A percentile compares a stretch with the other conserved stretches of the same genome.
phyloP scores from a whole-genome alignment of 2,797 vertebrate genomes.

The Glossophaga mutica region DNA sequence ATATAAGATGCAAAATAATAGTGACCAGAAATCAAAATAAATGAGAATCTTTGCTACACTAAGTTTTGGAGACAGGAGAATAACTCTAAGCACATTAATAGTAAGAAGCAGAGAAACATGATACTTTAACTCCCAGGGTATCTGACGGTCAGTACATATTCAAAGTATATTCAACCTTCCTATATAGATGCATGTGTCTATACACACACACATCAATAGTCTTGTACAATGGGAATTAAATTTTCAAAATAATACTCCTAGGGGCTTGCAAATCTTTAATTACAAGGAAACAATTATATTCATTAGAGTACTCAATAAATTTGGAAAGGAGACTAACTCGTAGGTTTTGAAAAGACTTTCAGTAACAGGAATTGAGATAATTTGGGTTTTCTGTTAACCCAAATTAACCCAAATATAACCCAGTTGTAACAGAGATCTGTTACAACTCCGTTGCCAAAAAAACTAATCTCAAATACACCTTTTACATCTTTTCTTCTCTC shows the following conservation, averaged over 20 bases:
- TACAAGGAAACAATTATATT: background rate
- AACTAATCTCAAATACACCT: background rate
- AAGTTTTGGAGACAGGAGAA: background rate
- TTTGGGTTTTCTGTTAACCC: background rate
- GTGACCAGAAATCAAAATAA: background rate
- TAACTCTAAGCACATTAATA: background rate
- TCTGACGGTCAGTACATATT: background rate
- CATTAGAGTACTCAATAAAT: background rate
- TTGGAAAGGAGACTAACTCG: background rate
- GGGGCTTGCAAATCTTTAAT: background rate
- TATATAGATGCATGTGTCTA: too few relatives aligned
- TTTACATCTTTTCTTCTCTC: background rate
- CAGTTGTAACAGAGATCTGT: too few relatives aligned
- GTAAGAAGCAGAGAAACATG: background rate
- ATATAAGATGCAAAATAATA: background rate
- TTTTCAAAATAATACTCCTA: background rate
- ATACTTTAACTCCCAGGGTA: background rate
- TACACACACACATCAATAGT: background rate
- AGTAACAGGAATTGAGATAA: background rate
- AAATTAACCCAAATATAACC: too few relatives aligned
- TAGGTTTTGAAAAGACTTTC: background rate
- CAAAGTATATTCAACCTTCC: background rate
- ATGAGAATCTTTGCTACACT: background rate
- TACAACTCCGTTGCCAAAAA: background rate
- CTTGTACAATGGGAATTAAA: background rate